Evolutionary conservation across 2,888 invertebrate species (phyloP).

Genomic region (Seira ritae): DNA sequence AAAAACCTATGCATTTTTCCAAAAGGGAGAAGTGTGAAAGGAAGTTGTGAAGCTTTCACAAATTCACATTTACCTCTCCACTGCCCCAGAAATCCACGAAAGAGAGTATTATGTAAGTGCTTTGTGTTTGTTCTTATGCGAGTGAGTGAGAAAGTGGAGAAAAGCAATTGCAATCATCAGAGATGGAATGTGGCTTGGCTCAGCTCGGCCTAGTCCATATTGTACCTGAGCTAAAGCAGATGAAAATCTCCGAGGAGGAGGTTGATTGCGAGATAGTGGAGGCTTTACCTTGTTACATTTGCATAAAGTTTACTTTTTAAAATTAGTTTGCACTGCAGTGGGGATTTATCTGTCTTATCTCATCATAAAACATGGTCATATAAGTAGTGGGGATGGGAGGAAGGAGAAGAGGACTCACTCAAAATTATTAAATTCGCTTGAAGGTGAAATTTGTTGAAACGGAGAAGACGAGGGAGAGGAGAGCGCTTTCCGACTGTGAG

Average conservation of each 20-base stretch:
- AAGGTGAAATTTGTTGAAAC: background rate
- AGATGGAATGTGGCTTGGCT: background rate
- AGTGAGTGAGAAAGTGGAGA: background rate
- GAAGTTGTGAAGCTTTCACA: too few species aligned
- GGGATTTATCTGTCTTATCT: constrained; percentile 8
- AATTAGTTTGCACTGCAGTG: constrained; percentile 7
- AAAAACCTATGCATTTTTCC: too few species aligned
- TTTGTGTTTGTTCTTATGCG: too few species aligned
- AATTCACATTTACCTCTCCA: too few species aligned
- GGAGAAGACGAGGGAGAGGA: background rate
- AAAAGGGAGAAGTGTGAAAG: too few species aligned
- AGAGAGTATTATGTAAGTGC: too few species aligned
- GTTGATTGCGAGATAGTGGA: background rate
- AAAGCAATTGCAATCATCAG: background rate
- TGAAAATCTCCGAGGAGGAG: constrained; percentile 4
- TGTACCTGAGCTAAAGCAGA: constrained; percentile 2
- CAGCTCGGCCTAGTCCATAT: background rate
- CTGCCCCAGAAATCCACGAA: too few species aligned
- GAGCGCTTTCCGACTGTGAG: background rate
- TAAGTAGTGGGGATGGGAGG: background rate
- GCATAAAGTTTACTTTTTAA: constrained; percentile 20
- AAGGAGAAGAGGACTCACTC: background rate
- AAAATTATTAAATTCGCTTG: background rate
- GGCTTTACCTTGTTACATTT: background rate
- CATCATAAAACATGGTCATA: background rate